Base-by-base conservation (phyloP, 2,113 vertebrate species). In the Pollachius pollachius region DNA sequence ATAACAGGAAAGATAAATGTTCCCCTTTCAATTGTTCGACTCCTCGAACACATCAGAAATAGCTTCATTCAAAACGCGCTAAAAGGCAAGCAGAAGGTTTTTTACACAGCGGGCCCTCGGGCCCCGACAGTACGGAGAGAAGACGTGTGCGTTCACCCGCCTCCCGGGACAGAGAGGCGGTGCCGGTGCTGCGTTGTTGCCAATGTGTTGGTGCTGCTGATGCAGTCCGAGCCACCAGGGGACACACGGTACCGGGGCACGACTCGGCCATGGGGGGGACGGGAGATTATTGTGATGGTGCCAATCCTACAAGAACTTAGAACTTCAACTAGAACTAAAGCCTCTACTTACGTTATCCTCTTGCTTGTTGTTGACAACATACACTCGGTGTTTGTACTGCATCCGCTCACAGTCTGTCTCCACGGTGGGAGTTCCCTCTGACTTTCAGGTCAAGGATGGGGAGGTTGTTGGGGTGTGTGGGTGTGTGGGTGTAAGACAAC, bases 301-400 rank as follows among this genome's bases (percentile, higher is more conserved):
- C 85, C 87, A 85, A 89, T 81, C 75, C 82, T 74, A 72, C 68
- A 76, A 80, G 82, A 81, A 13, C 8, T 48, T 48, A 48, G 41
- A 48, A 48, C 8, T 48, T 48, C 5, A 48, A 48, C 9, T 48
- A 73, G 82, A 89, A 83, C 87, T 85, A 83, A 87, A 86, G 71
- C 77, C 75, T 80, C 27, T 68, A 56, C 79, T 81, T 72, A 64
- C 75, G 81, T 85, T 68, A 62, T 73, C 78, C 67, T 69, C 12
- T 61, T 64, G 65, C 77, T 82, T 78, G 65, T 71, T 82, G 75
- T 74, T 62, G 69, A 77, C 54, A 48, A 48, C 41, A 48, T 48
- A 9, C 41, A 48, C 41, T 2, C 41, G 11, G 9, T 13, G 12
- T 3, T 13, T 48, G 41, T 48, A 34, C 30, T 34, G 8, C 41